Conservation (phyloP, 2,113 vertebrate species). For the Bubo blakistoni region DNA sequence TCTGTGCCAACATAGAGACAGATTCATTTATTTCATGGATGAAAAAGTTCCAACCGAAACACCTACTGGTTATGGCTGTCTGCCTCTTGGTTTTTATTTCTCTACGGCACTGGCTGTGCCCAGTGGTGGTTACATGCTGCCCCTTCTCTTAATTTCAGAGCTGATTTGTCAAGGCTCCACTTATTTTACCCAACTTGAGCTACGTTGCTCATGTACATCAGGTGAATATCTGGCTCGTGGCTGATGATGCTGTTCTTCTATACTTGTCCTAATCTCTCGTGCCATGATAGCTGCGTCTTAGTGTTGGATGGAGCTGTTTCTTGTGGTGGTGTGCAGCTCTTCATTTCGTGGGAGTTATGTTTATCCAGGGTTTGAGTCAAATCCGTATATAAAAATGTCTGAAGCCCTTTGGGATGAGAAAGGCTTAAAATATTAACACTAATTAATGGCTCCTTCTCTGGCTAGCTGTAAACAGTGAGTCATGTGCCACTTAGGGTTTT, state of each 20-base stretch:
- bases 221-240: background rate
- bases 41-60: background rate
- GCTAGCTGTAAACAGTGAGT: constrained; percentile 57
- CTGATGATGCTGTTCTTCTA: background rate
- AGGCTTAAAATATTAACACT: constrained; percentile 54
- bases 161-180: background rate
- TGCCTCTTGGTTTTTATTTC: background rate
- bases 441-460: constrained; percentile 42
- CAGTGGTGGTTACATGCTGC: background rate
- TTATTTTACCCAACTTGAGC: background rate
- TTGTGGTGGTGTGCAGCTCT: background rate
- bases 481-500: constrained; percentile 54
- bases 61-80: background rate
- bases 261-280: accelerated
- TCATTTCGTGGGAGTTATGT: background rate
- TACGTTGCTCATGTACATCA: accelerated
- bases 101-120: background rate
- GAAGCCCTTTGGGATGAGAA: constrained; percentile 3
- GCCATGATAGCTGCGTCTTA: background rate
- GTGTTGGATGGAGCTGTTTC: background rate
- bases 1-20: background rate
- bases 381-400: constrained; percentile 8
- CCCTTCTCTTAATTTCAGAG: background rate
- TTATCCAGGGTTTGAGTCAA: constrained; percentile 14
- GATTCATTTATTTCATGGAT: background rate